Conservation (phyloP, 2,888 invertebrate genomes). For the Himalopsyche kuldschensis region DNA sequence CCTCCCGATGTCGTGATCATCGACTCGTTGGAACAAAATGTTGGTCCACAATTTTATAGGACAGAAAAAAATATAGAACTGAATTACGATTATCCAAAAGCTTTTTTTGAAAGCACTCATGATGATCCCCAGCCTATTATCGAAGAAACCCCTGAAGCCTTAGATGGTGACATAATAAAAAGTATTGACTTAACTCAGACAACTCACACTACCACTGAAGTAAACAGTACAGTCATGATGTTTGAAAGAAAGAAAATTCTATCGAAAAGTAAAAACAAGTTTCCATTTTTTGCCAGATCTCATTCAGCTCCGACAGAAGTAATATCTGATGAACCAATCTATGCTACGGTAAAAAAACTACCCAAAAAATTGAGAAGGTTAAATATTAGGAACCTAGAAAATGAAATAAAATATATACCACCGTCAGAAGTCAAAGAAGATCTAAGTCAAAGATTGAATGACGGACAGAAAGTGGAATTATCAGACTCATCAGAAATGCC, state of each 20-base stretch:
- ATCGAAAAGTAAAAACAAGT: constrained; percentile 52
- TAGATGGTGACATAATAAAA: constrained; percentile 1
- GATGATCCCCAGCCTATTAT: neutral
- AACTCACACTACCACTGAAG: constrained; percentile 52
- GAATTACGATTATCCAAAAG: constrained; percentile 57
- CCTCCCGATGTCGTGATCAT: constrained; percentile 12
- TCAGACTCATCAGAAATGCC: neutral
- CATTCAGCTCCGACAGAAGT: constrained; percentile 57
- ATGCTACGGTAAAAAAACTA: constrained; percentile 58
- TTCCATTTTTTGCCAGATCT: constrained; percentile 57
- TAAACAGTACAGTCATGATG: constrained; percentile 58
- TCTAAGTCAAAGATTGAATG: neutral
- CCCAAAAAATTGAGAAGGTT: constrained; percentile 56
- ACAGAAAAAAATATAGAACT: constrained; percentile 59
- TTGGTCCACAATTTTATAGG: constrained; percentile 50
- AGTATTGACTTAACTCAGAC: constrained; percentile 44
- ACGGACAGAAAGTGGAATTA: neutral
- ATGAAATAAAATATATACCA: constrained; percentile 55
- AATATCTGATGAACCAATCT: constrained; percentile 55
- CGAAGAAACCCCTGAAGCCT: neutral
- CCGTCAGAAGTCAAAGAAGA: constrained; percentile 43
- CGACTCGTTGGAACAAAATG: neutral
- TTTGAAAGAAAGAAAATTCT: constrained; percentile 55
- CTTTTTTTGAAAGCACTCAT: constrained; percentile 43
- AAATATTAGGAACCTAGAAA: constrained; percentile 56